A percentile compares a stretch with the other conserved stretches of the same genome.
These are phyloP conservation scores for Chelonia mydas DNA, from an alignment of 2,797 vertebrate species.

Conservation along the genomic window DNA sequence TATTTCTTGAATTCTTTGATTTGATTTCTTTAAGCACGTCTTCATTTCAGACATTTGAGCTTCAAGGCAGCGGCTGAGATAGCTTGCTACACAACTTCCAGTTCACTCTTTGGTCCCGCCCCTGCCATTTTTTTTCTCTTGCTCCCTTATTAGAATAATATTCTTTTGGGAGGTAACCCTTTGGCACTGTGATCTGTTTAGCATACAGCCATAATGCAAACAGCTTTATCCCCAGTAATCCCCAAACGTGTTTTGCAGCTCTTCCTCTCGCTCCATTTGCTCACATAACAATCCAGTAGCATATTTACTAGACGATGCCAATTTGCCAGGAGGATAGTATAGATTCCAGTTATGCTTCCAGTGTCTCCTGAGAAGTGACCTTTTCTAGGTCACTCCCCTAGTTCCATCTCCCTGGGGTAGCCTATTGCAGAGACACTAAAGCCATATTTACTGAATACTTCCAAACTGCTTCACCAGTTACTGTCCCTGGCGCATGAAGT, in stretches of 20 bases:
- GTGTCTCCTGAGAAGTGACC: not conserved
- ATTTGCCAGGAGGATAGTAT: not conserved
- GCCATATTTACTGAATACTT: slow-evolving; percentile 11
- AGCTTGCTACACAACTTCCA: not conserved
- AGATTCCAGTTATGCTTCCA: not conserved
- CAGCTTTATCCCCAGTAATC: not conserved
- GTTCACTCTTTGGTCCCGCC: not conserved
- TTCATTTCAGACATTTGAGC: not conserved
- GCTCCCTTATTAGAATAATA: not conserved
- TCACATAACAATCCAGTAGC: not conserved
- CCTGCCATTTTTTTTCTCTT: not conserved
- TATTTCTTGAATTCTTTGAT: not conserved
- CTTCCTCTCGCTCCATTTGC: not conserved
- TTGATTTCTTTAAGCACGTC: not conserved
- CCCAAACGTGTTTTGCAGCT: not conserved
- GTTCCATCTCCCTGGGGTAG: fast-evolving
- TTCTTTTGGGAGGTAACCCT: not conserved
- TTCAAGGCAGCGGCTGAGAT: not conserved
- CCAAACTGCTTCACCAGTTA: slow-evolving; percentile 19
- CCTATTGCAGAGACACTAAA: slow-evolving; percentile 38
- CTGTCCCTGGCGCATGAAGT: not conserved
- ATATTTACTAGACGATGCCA: not conserved
- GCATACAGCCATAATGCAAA: not conserved
- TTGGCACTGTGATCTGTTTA: not conserved
- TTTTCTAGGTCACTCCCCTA: slow-evolving; percentile 11